Conservation (phyloP, 2,113 vertebrate genomes). For the Cheilinus undulatus region DNA sequence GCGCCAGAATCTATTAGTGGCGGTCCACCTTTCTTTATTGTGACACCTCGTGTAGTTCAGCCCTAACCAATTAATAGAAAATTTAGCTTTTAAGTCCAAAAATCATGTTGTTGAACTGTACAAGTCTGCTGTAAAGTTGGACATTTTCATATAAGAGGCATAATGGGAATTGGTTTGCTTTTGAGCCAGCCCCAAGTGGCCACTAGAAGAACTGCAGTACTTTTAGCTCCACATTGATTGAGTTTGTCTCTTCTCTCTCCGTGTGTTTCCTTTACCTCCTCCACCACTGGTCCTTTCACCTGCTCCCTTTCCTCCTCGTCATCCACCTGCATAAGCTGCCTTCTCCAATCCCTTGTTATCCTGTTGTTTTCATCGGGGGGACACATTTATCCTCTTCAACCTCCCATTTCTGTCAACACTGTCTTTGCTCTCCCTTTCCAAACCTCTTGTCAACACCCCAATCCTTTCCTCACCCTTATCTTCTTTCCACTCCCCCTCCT, state of each 20-base stretch:
- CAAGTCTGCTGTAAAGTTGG: too few relatives aligned
- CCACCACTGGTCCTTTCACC: not conserved
- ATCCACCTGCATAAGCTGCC: constrained; percentile 50
- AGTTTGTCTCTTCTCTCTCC: constrained; percentile 5
- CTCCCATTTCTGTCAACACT: constrained; percentile 37
- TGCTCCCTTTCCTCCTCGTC: constrained; percentile 35
- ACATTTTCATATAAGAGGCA: too few relatives aligned
- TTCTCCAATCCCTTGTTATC: constrained; percentile 41
- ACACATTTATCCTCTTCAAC: constrained; percentile 52
- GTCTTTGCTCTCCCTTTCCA: constrained; percentile 16
- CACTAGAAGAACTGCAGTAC: not conserved
- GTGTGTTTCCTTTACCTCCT: constrained; percentile 1
- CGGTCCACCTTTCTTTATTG: too few relatives aligned
- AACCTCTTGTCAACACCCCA: constrained; percentile 6
- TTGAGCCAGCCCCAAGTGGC: not conserved
- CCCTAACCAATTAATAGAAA: too few relatives aligned
- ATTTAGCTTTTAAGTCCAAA: not conserved
- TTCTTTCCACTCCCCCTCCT: too few relatives aligned
- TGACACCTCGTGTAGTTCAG: too few relatives aligned
- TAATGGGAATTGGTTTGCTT: too few relatives aligned
- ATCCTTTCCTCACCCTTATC: constrained; percentile 1
- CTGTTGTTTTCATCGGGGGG: constrained; percentile 57
- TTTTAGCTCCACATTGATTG: not conserved
- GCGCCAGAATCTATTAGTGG: too few relatives aligned
- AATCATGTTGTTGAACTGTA: too few relatives aligned